Evolutionary conservation across 2,113 vertebrate species (phyloP).

Genomic region (Halichoeres trimaculatus): DNA sequence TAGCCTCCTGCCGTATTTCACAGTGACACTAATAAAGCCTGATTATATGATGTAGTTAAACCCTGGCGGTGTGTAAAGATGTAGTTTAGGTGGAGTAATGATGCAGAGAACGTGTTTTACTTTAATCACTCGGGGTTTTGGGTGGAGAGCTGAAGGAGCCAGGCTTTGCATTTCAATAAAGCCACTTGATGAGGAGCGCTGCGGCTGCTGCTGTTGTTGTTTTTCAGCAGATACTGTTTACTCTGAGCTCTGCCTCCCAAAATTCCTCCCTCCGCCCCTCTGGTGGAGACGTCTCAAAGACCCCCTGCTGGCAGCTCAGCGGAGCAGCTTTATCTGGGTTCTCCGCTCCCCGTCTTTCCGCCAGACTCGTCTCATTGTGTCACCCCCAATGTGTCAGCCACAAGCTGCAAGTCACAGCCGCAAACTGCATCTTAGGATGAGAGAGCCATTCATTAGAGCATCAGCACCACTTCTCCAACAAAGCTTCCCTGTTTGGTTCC

Average conservation of each 20-base stretch:
- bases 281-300: slow-evolving; percentile 73
- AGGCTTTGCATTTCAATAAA: slow-evolving; percentile 78
- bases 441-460: slow-evolving; percentile 72
- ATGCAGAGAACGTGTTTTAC: slow-evolving; percentile 66
- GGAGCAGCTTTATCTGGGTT: slow-evolving; percentile 72
- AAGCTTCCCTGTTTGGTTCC: slow-evolving; percentile 59
- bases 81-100: slow-evolving; percentile 70
- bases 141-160: slow-evolving; percentile 46
- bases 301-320: slow-evolving; percentile 73
- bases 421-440: slow-evolving; percentile 64
- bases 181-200: slow-evolving; percentile 62
- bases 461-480: slow-evolving; percentile 55
- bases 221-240: slow-evolving; percentile 73
- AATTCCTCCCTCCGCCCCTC: slow-evolving; percentile 53
- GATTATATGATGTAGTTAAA: slow-evolving; percentile 71
- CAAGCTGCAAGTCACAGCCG: slow-evolving; percentile 59
- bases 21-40: slow-evolving; percentile 68
- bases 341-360: slow-evolving; percentile 57
- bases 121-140: slow-evolving; percentile 59
- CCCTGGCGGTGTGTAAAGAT: slow-evolving; percentile 71
- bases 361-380: slow-evolving; percentile 57
- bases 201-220: slow-evolving; percentile 67
- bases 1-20: slow-evolving; percentile 63
- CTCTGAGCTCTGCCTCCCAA: slow-evolving; percentile 59
- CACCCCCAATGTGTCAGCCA: slow-evolving; percentile 63